These are phyloP conservation scores for Ashinkailepas kermadecensis DNA, from an alignment of 2,888 invertebrate species.

Conservation along the genomic window DNA sequence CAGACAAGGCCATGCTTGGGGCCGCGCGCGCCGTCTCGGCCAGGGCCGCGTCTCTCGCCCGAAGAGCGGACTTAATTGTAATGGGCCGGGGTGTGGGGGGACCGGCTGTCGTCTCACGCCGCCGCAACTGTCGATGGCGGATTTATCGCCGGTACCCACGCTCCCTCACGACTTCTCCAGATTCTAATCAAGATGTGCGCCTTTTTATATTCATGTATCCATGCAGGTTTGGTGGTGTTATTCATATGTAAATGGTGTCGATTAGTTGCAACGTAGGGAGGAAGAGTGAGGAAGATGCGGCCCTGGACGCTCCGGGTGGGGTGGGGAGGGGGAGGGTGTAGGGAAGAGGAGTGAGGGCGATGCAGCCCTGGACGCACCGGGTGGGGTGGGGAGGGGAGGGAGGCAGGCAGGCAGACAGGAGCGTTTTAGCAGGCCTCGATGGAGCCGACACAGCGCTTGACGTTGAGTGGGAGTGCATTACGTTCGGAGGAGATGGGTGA, in stretches of 20 bases:
- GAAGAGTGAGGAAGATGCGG: neutral
- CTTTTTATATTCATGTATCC: neutral
- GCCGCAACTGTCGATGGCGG: neutral
- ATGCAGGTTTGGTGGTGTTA: conserved; percentile 8
- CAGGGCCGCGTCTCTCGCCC: neutral
- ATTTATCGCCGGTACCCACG: neutral
- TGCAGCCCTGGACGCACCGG: neutral
- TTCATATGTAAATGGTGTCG: conserved; percentile 21
- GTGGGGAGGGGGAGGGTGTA: neutral
- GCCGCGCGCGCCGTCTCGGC: neutral
- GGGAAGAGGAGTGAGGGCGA: neutral
- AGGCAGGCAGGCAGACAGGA: neutral
- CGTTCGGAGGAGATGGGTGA: too few relatives aligned
- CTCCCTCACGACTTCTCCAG: conserved; percentile 7
- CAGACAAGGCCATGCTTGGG: too few relatives aligned
- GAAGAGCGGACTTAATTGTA: neutral
- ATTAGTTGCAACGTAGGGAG: conserved; percentile 2
- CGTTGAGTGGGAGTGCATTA: too few relatives aligned
- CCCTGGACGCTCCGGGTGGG: neutral
- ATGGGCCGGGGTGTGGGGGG: neutral
- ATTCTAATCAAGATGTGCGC: conserved; percentile 13
- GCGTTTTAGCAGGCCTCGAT: too few relatives aligned
- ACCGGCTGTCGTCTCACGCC: neutral
- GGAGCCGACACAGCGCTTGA: too few relatives aligned
- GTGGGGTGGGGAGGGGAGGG: neutral